Conservation (phyloP, 2,113 vertebrate genomes). For the Crotalus helleri region DNA sequence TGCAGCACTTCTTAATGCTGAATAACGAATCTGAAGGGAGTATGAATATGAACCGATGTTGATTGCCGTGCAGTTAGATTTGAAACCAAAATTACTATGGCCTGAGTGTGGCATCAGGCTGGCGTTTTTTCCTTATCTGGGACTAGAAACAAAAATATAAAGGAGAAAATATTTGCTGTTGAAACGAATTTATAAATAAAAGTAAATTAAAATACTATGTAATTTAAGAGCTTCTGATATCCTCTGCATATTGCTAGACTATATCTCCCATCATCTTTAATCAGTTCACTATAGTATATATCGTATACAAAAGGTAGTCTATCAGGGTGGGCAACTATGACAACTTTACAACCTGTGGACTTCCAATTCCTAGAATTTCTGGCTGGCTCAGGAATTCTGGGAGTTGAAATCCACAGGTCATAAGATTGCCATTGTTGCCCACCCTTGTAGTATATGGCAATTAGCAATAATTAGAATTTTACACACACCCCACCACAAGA, state of each 20-base stretch:
- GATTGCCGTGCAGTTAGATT: neutral
- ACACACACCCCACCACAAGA: neutral
- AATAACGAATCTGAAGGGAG: neutral
- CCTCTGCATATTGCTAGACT: neutral
- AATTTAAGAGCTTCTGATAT: no score
- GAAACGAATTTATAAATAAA: neutral
- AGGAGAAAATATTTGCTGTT: neutral
- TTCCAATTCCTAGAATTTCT: neutral
- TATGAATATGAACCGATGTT: neutral
- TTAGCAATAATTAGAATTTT: neutral
- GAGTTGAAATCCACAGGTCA: neutral
- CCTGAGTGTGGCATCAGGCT: neutral
- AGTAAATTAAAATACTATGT: neutral
- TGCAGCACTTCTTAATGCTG: neutral
- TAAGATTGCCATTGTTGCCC: neutral
- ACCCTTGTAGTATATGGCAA: neutral
- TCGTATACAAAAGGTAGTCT: neutral
- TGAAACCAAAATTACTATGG: neutral
- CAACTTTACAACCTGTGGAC: neutral
- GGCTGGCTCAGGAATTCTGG: neutral
- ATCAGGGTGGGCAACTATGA: neutral
- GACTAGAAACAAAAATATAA: conserved; percentile 3
- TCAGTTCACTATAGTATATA: neutral
- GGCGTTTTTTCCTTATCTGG: conserved; percentile 13
- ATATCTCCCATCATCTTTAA: neutral